A percentile compares a stretch with the other conserved stretches of the same genome.
Conservation (phyloP, 2,888 invertebrate species). For the Esperia sulphurella region DNA sequence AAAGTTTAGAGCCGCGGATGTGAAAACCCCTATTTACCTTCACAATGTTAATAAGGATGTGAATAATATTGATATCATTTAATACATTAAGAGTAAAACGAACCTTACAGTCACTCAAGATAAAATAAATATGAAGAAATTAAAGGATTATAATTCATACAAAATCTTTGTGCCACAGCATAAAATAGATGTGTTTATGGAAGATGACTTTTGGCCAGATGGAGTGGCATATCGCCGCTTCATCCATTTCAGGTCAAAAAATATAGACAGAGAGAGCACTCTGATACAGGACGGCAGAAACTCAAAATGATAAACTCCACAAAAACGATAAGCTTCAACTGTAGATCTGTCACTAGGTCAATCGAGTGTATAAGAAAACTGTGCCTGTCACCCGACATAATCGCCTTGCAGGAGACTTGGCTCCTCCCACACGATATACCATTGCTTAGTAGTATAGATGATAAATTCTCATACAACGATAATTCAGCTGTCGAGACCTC, state of each 20-base stretch:
- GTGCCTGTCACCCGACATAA: conserved; percentile 1
- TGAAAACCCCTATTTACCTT: conserved; percentile 16
- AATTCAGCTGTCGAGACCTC: conserved; percentile 20
- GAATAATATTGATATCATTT: conserved; percentile 10
- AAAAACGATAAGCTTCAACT: conserved; percentile 14
- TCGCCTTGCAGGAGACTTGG: conserved; percentile 11
- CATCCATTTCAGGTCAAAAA: conserved; percentile 10
- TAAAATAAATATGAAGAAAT: conserved; percentile 13
- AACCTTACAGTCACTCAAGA: conserved; percentile 9
- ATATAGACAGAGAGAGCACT: not conserved
- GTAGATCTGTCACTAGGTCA: conserved; percentile 12
- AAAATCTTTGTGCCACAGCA: conserved; percentile 17
- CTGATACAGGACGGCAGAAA: not conserved
- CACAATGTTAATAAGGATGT: conserved; percentile 16
- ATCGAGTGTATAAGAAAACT: conserved; percentile 4
- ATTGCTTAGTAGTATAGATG: conserved; percentile 12
- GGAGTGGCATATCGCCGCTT: conserved; percentile 18
- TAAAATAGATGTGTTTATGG: conserved; percentile 14
- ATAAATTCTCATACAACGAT: conserved; percentile 15
- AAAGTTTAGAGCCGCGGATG: conserved; percentile 19
- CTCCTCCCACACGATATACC: conserved; percentile 15
- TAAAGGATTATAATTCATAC: conserved; percentile 14
- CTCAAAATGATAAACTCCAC: not conserved
- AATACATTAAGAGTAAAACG: conserved; percentile 14
- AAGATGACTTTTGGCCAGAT: conserved; percentile 21